Evolutionary conservation across 1,140 invertebrate species (phyloP).

Genomic region (Maconellicoccus hirsutus): DNA sequence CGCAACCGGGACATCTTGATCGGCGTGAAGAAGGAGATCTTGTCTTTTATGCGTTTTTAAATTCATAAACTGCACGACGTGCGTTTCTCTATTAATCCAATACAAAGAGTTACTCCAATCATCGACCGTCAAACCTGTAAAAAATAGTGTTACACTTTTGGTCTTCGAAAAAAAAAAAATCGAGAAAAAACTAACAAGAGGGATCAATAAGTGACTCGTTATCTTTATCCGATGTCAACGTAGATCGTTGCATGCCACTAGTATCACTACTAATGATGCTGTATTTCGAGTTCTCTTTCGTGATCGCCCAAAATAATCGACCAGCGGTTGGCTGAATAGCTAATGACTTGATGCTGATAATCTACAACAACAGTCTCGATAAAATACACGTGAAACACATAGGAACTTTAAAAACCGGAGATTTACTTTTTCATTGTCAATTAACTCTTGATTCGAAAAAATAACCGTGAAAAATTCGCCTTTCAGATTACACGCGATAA

Average conservation of each 20-base stretch:
- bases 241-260: neutral
- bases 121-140: slow-evolving; percentile 48
- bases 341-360: slow-evolving; percentile 38
- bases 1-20: slow-evolving; percentile 37
- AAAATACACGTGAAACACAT: neutral
- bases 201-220: neutral
- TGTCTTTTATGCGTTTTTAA: slow-evolving; percentile 38
- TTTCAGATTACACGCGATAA: slow-evolving; percentile 53
- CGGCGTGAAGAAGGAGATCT: slow-evolving; percentile 35
- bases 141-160: slow-evolving; percentile 26
- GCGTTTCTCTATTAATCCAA: slow-evolving; percentile 49
- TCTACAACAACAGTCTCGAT: no score
- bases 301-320: slow-evolving; percentile 47
- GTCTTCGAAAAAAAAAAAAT: no score
- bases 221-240: neutral
- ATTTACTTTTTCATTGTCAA: slow-evolving; percentile 21
- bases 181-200: neutral
- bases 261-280: neutral
- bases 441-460: slow-evolving; percentile 26
- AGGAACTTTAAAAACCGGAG: no score
- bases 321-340: slow-evolving; percentile 47
- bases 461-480: slow-evolving; percentile 53
- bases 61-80: slow-evolving; percentile 53
- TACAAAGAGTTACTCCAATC: slow-evolving; percentile 48
- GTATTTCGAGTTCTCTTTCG: slow-evolving; percentile 24